Percentiles rank a stretch among this genome's conserved stretches.
These are phyloP conservation scores for Smittia sp. DNA, from an alignment of 2,888 invertebrate species.

Conservation along the genomic window DNA sequence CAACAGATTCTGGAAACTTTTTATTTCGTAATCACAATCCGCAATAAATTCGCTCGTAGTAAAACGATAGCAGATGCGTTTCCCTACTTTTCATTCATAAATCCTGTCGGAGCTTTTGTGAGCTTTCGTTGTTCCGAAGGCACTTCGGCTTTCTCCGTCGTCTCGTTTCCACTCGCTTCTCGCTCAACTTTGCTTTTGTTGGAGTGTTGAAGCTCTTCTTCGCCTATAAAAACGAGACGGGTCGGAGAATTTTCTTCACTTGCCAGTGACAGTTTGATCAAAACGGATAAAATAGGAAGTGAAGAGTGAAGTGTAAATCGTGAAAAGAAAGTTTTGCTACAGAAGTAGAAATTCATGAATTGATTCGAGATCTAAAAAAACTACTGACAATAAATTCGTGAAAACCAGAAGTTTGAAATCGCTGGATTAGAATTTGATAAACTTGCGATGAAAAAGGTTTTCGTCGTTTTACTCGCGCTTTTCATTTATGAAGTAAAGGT, in stretches of 20 bases:
- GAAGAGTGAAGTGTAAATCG: neutral
- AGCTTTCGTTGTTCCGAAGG: neutral
- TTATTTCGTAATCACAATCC: neutral
- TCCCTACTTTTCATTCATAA: constrained; percentile 10
- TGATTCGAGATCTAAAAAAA: neutral
- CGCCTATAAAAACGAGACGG: constrained; percentile 17
- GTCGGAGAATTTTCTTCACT: constrained; percentile 23
- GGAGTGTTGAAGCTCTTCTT: constrained; percentile 20
- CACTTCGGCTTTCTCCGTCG: neutral
- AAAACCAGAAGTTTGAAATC: neutral
- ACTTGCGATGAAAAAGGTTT: constrained; percentile 25
- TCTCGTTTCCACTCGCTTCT: neutral
- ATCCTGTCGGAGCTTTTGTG: neutral
- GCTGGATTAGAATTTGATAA: neutral
- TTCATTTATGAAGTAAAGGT: constrained; percentile 28
- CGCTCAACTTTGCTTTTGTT: neutral
- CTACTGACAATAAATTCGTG: neutral
- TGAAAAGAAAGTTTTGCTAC: neutral
- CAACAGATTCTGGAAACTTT: neutral
- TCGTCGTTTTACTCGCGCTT: neutral
- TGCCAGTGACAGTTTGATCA: constrained; percentile 28
- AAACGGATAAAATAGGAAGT: constrained; percentile 17
- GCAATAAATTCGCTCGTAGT: neutral
- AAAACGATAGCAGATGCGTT: neutral
- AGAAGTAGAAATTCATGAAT: neutral